Base-by-base conservation (phyloP, 2,797 vertebrate genomes). In the Galagoides demidoff region DNA sequence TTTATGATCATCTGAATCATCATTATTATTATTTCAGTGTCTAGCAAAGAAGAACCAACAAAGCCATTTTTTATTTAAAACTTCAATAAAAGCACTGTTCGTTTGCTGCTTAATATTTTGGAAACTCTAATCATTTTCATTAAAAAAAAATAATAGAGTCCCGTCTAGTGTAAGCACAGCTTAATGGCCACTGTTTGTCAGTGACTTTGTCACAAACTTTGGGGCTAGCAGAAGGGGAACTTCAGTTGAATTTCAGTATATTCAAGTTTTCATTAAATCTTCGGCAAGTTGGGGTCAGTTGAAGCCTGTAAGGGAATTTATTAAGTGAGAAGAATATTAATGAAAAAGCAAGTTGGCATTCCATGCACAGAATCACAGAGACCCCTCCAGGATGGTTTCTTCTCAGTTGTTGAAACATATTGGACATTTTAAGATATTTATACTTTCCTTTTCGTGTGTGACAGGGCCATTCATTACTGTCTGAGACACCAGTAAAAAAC, bases 171-270 rank as follows among this genome's bases (percentile, higher is more conserved):
- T 23, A 27, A 93, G 4, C 10, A 31, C 22, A 29, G 63, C 27
- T 94, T 95, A 91, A 92, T 89, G 95, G 78, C 31, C 55, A 78
- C 34, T 63, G 77, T 91, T 66, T 92, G 74, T 92, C 88, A 92
- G 57, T 68, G 52, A 52, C 52, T 91, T 88, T 82, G 37, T 90
- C 79, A 88, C 17, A 77, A 79, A 70, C 5, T 78, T 94, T 29
- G 29, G 19, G 79, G 7, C 20, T 37, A 25, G n/a, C 9, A 43
- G 17, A 76, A 68, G 66, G 74, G 37, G 76, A 90, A 49, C 12
- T 91, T n/a, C 23, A 59, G 27, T 95, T 73, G 1, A 85, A 8
- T 82, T 91, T 93, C 39, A 39, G 22, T 79, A 27, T 86, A 39
- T 83, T 95, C 59, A 25, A 66, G 55, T 39, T 88, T 89, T 34